Evolutionary conservation across 2,888 invertebrate species (phyloP).

Genomic region (Tipula unca): DNA sequence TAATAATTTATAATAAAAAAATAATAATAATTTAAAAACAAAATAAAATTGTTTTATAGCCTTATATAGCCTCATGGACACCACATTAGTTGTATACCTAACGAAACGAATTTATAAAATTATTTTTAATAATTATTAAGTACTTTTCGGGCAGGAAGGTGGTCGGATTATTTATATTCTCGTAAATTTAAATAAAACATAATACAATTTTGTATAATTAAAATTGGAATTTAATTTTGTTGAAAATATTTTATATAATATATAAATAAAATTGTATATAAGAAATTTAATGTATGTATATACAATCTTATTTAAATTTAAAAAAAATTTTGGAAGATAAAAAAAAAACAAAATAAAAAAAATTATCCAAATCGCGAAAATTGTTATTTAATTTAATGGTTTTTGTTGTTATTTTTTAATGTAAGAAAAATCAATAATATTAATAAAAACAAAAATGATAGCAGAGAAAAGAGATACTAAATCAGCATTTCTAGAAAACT

Average conservation of each 20-base stretch:
- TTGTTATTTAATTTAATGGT: neutral
- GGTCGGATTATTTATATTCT: neutral
- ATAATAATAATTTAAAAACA: slow-evolving; percentile 2
- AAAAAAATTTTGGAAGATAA: neutral
- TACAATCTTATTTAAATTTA: neutral
- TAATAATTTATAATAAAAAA: neutral
- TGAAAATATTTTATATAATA: neutral
- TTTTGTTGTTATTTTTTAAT: slow-evolving; percentile 2
- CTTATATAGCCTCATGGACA: neutral
- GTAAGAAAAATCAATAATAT: neutral
- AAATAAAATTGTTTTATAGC: neutral
- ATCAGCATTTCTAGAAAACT: neutral
- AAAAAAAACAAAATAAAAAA: neutral
- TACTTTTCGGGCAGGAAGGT: neutral
- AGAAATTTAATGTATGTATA: neutral
- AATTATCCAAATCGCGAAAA: slow-evolving; percentile 8
- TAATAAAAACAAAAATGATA: neutral
- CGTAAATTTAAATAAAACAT: neutral
- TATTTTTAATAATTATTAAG: neutral
- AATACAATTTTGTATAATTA: neutral
- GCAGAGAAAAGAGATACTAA: neutral
- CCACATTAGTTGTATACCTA: neutral
- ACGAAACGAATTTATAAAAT: neutral
- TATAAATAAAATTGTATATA: neutral
- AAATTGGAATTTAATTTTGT: neutral